Base-by-base conservation (phyloP, 2,797 vertebrate species). In the Danionella dracula region DNA sequence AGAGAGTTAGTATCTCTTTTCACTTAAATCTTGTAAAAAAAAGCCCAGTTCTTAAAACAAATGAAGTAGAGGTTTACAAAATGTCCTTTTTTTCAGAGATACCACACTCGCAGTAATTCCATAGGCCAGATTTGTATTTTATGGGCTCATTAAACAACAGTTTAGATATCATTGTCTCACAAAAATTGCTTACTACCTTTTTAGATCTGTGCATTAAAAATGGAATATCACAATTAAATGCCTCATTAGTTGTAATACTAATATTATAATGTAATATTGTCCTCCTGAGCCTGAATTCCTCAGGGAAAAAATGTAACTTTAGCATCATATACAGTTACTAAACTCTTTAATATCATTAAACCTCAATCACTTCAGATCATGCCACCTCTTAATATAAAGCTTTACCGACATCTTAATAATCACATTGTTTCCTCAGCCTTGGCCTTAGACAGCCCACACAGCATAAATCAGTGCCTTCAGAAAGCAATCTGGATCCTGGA, bases 191-290 rank as follows among this genome's bases (percentile, higher is more conserved):
- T 27, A 6, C 6, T 27, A 3, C 3, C 23, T 27, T 27, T 27
- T 6, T n/a, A n/a, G n/a, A n/a, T n/a, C n/a, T n/a, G n/a, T n/a
- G n/a, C n/a, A n/a, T n/a, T n/a, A n/a, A n/a, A n/a, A n/a, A n/a
- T n/a, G n/a, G n/a, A n/a, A n/a, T n/a, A n/a, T n/a, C n/a, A 70
- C 72, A 76, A 83, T 82, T 81, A 81, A 66, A 73, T 61, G 76
- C 70, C 66, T 76, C 64, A 72, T 70, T 76, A 69, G 73, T 73
- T 78, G 12, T 42, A 53, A 50, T 63, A 69, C 76, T 59, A 74
- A 54, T 48, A 34, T 9, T n/a, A n/a, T n/a, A n/a, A 21, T 59
- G 65, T 53, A 58, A 40, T 54, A 66, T 64, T 63, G 71, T 55
- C 71, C 73, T 23, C 45, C 29, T 74, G 64, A 58, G 37, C 49